Evolutionary conservation across 2,113 vertebrate genomes (phyloP).

Genomic region (Crotalus horridus): DNA sequence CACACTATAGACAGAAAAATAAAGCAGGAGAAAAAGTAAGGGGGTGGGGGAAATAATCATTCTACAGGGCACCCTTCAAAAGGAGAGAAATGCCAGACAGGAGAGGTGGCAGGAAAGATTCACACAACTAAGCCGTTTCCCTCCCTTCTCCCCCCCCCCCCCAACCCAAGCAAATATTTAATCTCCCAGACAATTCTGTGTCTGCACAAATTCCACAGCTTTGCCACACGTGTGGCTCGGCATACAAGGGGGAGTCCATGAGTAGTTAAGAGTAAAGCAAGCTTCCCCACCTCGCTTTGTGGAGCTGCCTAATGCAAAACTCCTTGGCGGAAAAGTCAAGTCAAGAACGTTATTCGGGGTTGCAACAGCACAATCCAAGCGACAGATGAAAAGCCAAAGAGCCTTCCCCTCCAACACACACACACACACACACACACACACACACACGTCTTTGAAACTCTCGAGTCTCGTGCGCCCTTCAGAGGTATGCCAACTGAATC

Average conservation of each 20-base stretch:
- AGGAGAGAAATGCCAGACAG: not conserved
- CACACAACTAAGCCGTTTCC: no score
- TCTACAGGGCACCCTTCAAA: not conserved
- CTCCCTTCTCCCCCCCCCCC: rapidly evolving
- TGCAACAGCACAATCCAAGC: not conserved
- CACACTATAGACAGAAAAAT: not conserved
- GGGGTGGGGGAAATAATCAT: not conserved
- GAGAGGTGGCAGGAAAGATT: not conserved
- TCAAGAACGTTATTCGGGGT: not conserved
- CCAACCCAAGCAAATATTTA: not conserved
- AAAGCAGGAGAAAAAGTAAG: not conserved
- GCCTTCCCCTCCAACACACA: not conserved
- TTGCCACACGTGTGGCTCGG: not conserved
- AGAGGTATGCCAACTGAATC: not conserved
- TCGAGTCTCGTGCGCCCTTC: not conserved
- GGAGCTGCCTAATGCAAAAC: not conserved
- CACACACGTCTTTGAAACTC: not conserved
- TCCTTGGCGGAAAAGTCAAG: not conserved
- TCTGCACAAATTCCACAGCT: not conserved
- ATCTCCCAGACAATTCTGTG: not conserved
- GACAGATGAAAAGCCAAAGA: no score
- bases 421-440: not conserved
- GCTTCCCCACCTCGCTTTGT: not conserved
- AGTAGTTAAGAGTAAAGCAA: not conserved
- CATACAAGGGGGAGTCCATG: not conserved